Base-by-base conservation (phyloP, 37 sponge, comb jelly and placozoan species). In the Geodia barretti region DNA sequence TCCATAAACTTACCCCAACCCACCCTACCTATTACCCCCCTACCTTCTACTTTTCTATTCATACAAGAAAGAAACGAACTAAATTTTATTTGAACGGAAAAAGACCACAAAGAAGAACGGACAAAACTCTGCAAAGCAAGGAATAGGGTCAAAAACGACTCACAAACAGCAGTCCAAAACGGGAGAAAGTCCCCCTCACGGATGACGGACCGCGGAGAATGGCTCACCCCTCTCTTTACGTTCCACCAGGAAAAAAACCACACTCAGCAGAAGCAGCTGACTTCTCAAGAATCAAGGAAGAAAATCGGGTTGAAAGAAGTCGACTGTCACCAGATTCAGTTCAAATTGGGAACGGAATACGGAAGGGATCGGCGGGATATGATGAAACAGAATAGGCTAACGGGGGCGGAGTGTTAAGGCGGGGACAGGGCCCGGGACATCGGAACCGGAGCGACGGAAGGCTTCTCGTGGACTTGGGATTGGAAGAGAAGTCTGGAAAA, bases 351-450 rank as follows among this genome's bases (percentile, higher is more conserved):
- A 0, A 92, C 95, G 32, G 88, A 92, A 34, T 94, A 70, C 64
- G 83, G n/a, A n/a, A n/a, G n/a, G n/a, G n/a, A n/a, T n/a, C n/a
- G 81, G 62, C 80, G 91, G 35, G 91, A 94, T 83, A 79, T 92
- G 89, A 72, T 82, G 9, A 81, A 66, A 28, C 62, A 79, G 26
- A 84, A 79, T 40, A 78, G 76, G 60, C 70, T 90, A 4, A 78
- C 81, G 28, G 73, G 86, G 0, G 80, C 85, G 39, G 80, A 79
- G 38, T 75, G 67, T 23, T 54, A 73, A 0, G 79, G 47, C 1
- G 67, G 64, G 4, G 62, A 32, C 29, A n/a, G n/a, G n/a, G 38
- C 43, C 21, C 31, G 70, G n/a, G 82, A 88, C 47, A 47, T 79
- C 9, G 63, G 70, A 75, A 78, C 84, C 72, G 40, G 43, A 36